Evolutionary conservation across 2,888 invertebrate species (phyloP).

Genomic region (Cheilosia pagana): DNA sequence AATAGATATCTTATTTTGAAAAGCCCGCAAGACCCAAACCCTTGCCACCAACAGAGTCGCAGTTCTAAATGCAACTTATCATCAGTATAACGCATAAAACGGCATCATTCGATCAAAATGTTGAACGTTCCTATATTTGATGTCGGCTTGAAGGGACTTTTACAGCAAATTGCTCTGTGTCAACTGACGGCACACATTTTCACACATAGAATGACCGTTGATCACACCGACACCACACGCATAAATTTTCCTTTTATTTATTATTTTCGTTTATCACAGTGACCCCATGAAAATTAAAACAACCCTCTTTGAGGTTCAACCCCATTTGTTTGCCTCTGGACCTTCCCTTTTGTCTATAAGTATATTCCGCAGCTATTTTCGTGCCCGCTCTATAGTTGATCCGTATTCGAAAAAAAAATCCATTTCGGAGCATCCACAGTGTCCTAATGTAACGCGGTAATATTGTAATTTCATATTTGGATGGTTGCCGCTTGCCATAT

Average conservation of each 20-base stretch:
- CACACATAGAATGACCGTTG: slow-evolving; percentile 61
- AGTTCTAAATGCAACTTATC: too few relatives aligned
- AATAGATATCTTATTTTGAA: too few relatives aligned
- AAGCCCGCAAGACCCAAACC: too few relatives aligned
- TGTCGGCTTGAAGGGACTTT: too few relatives aligned
- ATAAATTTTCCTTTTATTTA: slow-evolving; percentile 16
- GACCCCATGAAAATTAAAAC: slow-evolving; percentile 67
- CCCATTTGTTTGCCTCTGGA: slow-evolving; percentile 59
- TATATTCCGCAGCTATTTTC: slow-evolving; percentile 22
- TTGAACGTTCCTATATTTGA: too few relatives aligned
- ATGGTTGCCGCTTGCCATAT: slow-evolving; percentile 34
- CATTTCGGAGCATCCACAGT: slow-evolving; percentile 22
- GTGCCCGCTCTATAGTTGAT: slow-evolving; percentile 27
- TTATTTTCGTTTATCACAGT: slow-evolving; percentile 47
- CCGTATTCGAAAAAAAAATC: slow-evolving; percentile 26
- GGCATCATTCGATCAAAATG: too few relatives aligned
- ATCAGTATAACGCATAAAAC: too few relatives aligned
- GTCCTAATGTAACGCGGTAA: slow-evolving; percentile 35
- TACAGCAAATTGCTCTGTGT: too few relatives aligned
- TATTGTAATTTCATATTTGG: slow-evolving; percentile 38
- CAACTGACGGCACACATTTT: neutral
- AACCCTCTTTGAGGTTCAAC: slow-evolving; percentile 38
- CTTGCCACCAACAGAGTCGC: too few relatives aligned
- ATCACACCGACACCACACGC: too few relatives aligned
- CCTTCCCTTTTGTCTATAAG: slow-evolving; percentile 31